These are phyloP conservation scores for Xylocopa sonorina DNA, from an alignment of 1,140 invertebrate species.

Conservation along the genomic window DNA sequence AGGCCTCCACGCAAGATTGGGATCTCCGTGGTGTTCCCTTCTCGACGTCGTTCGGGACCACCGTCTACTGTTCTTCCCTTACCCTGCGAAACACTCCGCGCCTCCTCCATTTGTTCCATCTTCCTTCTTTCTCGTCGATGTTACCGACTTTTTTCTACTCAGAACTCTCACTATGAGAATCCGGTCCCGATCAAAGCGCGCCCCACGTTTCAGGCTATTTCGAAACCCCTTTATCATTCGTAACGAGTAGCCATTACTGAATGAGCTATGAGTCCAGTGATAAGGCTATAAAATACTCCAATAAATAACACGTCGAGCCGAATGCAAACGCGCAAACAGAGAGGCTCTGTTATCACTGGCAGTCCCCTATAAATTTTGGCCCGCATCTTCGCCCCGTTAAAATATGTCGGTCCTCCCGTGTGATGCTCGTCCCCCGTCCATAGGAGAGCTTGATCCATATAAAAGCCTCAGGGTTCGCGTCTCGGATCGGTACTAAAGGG, in stretches of 20 bases:
- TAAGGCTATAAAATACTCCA: neutral
- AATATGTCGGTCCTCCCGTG: conserved; percentile 11
- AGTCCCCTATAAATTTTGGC: conserved; percentile 31
- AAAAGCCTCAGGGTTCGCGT: conserved; percentile 13
- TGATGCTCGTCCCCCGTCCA: neutral
- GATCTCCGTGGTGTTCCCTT: conserved; percentile 69
- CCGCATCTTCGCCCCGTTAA: conserved; percentile 34
- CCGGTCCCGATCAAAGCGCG: no score
- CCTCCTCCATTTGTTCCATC: conserved; percentile 2
- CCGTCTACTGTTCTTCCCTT: conserved; percentile 36
- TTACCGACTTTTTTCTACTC: conserved; percentile 11
- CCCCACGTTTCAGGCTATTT: neutral
- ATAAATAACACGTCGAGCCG: conserved; percentile 25
- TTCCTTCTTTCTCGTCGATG: conserved; percentile 36
- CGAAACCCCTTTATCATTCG: no score
- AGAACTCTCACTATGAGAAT: neutral
- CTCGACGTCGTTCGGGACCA: conserved; percentile 47
- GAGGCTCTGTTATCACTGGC: conserved; percentile 6
- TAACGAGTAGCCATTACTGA: no score
- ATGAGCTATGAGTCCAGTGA: neutral
- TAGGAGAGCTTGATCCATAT: conserved; percentile 20
- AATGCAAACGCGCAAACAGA: neutral
- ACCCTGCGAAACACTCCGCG: conserved; percentile 24
- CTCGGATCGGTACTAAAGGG: conserved; percentile 40
- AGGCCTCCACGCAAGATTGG: conserved; percentile 77